These are phyloP conservation scores for Aphyosemion australe DNA, from an alignment of 2,113 vertebrate species.

Conservation along the genomic window DNA sequence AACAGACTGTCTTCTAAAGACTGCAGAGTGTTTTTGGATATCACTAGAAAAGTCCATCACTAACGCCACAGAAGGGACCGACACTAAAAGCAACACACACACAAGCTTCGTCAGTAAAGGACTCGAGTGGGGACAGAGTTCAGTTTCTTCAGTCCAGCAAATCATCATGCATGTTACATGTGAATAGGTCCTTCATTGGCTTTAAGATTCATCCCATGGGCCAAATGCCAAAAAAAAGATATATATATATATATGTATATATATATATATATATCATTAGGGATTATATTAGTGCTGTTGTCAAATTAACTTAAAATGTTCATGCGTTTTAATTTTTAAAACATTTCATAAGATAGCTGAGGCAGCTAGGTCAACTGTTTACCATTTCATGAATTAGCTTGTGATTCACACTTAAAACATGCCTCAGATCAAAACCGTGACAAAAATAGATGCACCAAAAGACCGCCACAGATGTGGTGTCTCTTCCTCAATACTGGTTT, in stretches of 20 bases:
- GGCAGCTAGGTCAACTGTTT: conserved; percentile 16
- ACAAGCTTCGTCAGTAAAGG: conserved; percentile 7
- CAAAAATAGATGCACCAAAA: conserved; percentile 10
- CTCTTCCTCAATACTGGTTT: not conserved
- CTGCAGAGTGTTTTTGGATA: conserved; percentile 24
- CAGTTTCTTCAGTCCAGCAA: conserved; percentile 9
- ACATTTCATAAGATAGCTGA: conserved; percentile 22
- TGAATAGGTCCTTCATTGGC: conserved; percentile 25
- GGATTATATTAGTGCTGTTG: conserved; percentile 50
- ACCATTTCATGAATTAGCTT: conserved; percentile 6
- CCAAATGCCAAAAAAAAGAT: conserved; percentile 10
- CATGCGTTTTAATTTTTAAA: conserved; percentile 17
- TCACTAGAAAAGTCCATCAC: conserved; percentile 16
- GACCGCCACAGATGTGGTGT: not conserved
- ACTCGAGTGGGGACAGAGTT: not conserved
- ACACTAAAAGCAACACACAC: conserved; percentile 39
- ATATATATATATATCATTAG: not conserved
- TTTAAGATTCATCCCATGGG: conserved; percentile 26
- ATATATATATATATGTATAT: too few species aligned
- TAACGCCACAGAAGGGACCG: conserved; percentile 29
- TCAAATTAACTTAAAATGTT: conserved; percentile 32
- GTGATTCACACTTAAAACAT: conserved; percentile 14
- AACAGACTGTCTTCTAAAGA: conserved; percentile 22
- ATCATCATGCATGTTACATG: conserved; percentile 37
- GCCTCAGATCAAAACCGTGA: conserved; percentile 12